Evolutionary conservation across 2,797 vertebrate genomes (phyloP), one percentile per base, ranked within the genome.

Genomic region (Ptychadena robeensis): DNA sequence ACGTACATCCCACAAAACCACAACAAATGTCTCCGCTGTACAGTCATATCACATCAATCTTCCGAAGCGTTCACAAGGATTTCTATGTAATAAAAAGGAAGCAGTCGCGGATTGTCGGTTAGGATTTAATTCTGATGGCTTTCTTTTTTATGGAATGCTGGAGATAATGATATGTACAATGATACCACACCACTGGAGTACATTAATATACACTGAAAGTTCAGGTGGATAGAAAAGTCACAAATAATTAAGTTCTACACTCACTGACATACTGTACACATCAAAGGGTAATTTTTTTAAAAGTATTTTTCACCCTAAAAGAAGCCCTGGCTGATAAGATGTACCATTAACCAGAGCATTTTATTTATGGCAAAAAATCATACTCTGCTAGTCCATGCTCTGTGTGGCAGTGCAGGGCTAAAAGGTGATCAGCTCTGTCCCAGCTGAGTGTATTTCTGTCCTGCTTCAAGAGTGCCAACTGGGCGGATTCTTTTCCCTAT

Each of bases 1-100:
- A 73, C 30, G 25, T 81, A 73, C 48, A 79, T 69, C 77, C 81
- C 74, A 78, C 81, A 71, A 82, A 83, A 83, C 81, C 81, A 72
- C 74, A 83, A 64, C 67, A 78, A 78, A 78, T 72, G 69, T 73
- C 67, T 66, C 48, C 37, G 30, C 30, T 48, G 59, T 78, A 78
- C 32, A 63, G 73, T 68, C 80, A 82, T 76, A 82, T 82, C 80
- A 70, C 57, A 77, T 81, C 66, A 69, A 72, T 82, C 81, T 77
- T 48, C n/a, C 18, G n/a, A 78, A 68, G 78, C 59, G 28, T 72
- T 78, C 61, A 27, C 38, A 72, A 44, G 73, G 73, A 77, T 78
- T 76, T 76, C 25, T 63, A 32, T 63, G 14, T 66, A 72, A 61
- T 72, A 57, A 83, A 78, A 61, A 35, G 31, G 34, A 68, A 57